Evolutionary conservation across 2,113 vertebrate species (phyloP), one percentile per base, ranked within the genome.

Genomic region (Ranitomeya variabilis): DNA sequence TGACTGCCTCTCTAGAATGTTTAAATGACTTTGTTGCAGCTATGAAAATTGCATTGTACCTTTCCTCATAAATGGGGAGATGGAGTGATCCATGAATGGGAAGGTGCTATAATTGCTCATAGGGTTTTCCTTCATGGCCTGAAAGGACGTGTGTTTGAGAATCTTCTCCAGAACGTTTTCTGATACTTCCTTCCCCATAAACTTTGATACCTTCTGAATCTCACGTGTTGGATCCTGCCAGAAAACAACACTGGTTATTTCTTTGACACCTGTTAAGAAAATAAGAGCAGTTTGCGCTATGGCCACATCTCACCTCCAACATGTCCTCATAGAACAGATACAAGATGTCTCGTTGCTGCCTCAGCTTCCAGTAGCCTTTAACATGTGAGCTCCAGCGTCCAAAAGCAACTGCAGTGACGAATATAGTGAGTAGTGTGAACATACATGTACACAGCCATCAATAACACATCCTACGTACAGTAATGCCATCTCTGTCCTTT

Each of bases 241-340:
- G 1, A 54, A 51, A 54, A 51, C 57, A 76, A 31, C 31, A 9
- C n/a, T 31, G 62, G 9, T 23, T 19, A 67, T 37, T 14, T 45
- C 3, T 60, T 13, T 9, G 8, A 81, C 57, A 26, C 31, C 37
- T 8, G 18, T 19, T 26, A 19, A 45, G 15, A 31, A 64, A 4
- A 45, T 45, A 16, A 7, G 80, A 15, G 21, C 1, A 15, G 13
- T 60, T 14, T 5, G 6, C 4, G 7, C 2, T 13, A 31, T 23
- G 3, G 23, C 37, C 16, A 60, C 7, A 14, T 62, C 80, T 92
- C 86, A 98, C 97, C 96, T 98, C 95, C 91, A 98, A 97, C 94
- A 99, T 92, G 91, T 98, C 97, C 92, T 99, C 97, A 0, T 96
- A 99, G 93, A 96, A 95, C 13, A 99, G 90, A 86, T 96, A 99